Conservation (phyloP, 2,888 invertebrate species). For the Drymonia ruficornis region DNA sequence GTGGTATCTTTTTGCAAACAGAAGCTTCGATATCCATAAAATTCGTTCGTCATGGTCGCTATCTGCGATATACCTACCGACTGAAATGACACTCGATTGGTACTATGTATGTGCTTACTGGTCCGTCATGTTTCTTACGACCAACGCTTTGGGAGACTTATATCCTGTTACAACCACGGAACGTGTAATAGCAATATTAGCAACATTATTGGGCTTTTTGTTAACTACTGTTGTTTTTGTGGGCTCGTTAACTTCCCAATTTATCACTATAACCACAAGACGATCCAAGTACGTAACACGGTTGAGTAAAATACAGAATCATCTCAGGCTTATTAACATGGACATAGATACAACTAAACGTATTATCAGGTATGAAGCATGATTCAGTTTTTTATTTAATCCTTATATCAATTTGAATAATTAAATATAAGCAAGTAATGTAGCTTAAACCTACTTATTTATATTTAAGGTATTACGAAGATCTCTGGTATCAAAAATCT, state of each 20-base stretch:
- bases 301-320: conserved; percentile 72
- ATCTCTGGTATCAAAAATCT: conserved; percentile 81
- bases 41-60: conserved; percentile 71
- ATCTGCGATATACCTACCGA: conserved; percentile 64
- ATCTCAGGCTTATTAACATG: conserved; percentile 73
- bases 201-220: conserved; percentile 72
- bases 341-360: conserved; percentile 65
- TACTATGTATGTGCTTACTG: conserved; percentile 77
- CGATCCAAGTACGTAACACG: conserved; percentile 74
- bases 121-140: conserved; percentile 76
- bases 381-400: neutral
- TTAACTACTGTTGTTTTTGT: conserved; percentile 79
- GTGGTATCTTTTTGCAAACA: conserved; percentile 74
- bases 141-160: conserved; percentile 75
- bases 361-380: conserved; percentile 63
- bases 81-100: conserved; percentile 71
- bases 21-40: conserved; percentile 60
- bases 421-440: neutral
- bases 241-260: conserved; percentile 78
- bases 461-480: conserved; percentile 73
- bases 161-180: conserved; percentile 74
- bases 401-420: neutral
- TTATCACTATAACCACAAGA: conserved; percentile 77
- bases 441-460: neutral
- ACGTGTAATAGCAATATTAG: conserved; percentile 65